Evolutionary conservation across 1,140 invertebrate genomes (phyloP).

Genomic region (Drosophila aff.): DNA sequence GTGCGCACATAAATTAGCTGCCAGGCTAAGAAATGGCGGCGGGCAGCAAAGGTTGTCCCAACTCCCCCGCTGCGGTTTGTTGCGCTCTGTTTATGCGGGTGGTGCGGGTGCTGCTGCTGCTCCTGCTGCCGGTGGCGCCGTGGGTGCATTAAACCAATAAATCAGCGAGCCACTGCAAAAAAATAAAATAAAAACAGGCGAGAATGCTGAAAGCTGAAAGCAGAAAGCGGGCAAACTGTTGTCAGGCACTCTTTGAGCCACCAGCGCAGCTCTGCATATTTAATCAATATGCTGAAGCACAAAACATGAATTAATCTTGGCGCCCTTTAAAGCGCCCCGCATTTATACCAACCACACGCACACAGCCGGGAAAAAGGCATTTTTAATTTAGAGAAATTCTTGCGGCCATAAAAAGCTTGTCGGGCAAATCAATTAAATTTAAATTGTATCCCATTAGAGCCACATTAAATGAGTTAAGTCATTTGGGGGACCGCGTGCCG

Average conservation of each 20-base stretch:
- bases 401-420: conserved; percentile 76
- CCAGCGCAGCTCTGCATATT: conserved; percentile 66
- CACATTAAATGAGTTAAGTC: conserved; percentile 83
- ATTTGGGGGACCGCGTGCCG: conserved; percentile 59
- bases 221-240: conserved; percentile 60
- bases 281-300: conserved; percentile 72
- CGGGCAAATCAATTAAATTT: conserved; percentile 82
- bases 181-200: conserved; percentile 7
- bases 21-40: conserved; percentile 79
- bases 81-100: conserved; percentile 78
- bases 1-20: conserved; percentile 83
- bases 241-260: conserved; percentile 67
- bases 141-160: conserved; percentile 82
- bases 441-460: conserved; percentile 83
- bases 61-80: conserved; percentile 71
- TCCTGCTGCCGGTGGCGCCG: conserved; percentile 16
- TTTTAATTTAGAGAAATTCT: conserved; percentile 79
- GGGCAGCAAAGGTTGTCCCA: conserved; percentile 75
- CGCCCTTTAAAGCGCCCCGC: conserved; percentile 60
- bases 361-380: conserved; percentile 43
- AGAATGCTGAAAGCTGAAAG: conserved; percentile 14
- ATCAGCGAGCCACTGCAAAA: conserved; percentile 69
- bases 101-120: conserved; percentile 27
- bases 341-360: conserved; percentile 30
- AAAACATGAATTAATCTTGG: conserved; percentile 78